phyloP scores from a whole-genome alignment of 2,113 vertebrate species.

The Pelodiscus sinensis region DNA sequence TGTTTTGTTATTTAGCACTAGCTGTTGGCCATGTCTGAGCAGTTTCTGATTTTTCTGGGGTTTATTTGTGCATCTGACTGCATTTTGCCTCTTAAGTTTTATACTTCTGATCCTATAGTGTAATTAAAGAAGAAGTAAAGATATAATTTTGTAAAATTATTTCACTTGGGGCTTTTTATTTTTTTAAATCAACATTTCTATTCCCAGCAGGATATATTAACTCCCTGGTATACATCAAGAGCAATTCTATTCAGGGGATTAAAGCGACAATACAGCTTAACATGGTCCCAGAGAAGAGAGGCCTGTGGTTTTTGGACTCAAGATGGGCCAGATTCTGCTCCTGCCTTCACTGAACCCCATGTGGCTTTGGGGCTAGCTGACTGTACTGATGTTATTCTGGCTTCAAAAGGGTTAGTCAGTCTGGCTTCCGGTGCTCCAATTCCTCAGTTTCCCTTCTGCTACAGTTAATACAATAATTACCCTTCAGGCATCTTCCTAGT shows the following conservation, averaged over 20 bases:
- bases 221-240: accelerated
- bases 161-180: not conserved
- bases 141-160: slow-evolving; percentile 23
- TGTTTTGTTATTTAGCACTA: not conserved
- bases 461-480: not conserved
- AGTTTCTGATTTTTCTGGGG: not conserved
- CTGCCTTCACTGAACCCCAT: not conserved
- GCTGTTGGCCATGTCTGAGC: not conserved
- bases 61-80: not conserved
- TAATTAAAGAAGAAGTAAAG: slow-evolving; percentile 49
- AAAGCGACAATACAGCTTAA: not conserved
- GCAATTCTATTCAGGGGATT: not conserved
- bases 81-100: slow-evolving; percentile 49
- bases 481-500: not conserved
- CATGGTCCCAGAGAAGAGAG: accelerated
- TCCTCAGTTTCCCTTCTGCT: not conserved
- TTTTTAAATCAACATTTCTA: not conserved
- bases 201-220: not conserved
- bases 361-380: accelerated
- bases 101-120: not conserved
- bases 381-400: not conserved
- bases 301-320: not conserved
- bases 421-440: not conserved
- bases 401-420: accelerated
- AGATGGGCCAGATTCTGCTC: not conserved